Evolutionary conservation across 1,140 invertebrate species (phyloP).

Genomic region (Propsilocerus akamusi): DNA sequence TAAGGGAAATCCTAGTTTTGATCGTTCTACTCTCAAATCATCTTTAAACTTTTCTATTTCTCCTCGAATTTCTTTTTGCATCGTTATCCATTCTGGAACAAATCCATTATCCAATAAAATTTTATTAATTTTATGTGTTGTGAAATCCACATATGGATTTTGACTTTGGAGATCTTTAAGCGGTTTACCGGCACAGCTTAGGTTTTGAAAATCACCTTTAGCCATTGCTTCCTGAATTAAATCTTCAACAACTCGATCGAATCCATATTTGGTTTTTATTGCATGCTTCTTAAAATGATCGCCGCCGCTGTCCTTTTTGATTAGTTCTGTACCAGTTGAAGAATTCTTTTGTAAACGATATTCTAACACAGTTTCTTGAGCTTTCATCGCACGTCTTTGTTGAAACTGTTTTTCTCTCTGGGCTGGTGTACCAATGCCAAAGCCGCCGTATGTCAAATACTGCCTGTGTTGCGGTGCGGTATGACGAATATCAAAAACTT

Average conservation of each 20-base stretch:
- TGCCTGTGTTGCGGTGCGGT: conserved; percentile 77
- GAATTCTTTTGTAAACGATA: conserved; percentile 48
- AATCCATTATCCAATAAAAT: conserved; percentile 78
- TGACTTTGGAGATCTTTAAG: conserved; percentile 37
- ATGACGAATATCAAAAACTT: conserved; percentile 41
- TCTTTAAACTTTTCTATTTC: conserved; percentile 34
- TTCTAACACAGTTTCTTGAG: conserved; percentile 53
- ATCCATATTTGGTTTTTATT: conserved; percentile 66
- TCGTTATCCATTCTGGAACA: conserved; percentile 69
- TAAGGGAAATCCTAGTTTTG: conserved; percentile 24
- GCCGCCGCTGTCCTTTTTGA: conserved; percentile 40
- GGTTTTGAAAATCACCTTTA: conserved; percentile 70
- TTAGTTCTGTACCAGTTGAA: conserved; percentile 42
- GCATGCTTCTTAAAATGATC: conserved; percentile 34
- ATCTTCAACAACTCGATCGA: conserved; percentile 77
- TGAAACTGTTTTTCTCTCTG: conserved; percentile 58
- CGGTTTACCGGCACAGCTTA: conserved; percentile 64
- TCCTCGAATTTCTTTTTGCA: conserved; percentile 60
- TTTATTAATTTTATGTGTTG: conserved; percentile 78
- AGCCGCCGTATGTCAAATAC: conserved; percentile 59
- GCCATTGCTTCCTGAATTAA: conserved; percentile 78
- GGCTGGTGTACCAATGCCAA: conserved; percentile 54
- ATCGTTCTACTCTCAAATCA: conserved; percentile 31
- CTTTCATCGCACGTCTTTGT: conserved; percentile 46
- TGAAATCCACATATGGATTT: conserved; percentile 75